These are phyloP conservation scores for Cryptotis parvus DNA, from an alignment of 2,113 vertebrate genomes.

Conservation along the genomic window DNA sequence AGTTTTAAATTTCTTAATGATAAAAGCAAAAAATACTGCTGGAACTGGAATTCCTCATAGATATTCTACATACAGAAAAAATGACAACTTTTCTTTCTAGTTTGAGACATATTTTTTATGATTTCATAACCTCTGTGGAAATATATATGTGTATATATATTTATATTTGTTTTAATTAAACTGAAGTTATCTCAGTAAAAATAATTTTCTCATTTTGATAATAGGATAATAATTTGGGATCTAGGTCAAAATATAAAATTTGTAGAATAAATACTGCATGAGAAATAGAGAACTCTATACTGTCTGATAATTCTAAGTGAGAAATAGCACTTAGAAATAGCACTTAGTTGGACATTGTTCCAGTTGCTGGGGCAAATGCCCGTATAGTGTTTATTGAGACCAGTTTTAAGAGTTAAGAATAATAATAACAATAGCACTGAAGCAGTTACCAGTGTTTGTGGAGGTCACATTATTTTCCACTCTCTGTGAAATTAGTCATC, in stretches of 20 bases:
- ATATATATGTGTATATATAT: conserved; percentile 59
- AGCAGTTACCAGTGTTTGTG: background rate
- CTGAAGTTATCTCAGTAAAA: background rate
- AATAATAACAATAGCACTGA: background rate
- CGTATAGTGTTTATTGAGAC: background rate
- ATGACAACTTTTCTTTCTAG: background rate
- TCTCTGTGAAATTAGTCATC: conserved; percentile 10
- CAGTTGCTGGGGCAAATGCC: background rate
- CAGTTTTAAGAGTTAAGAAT: conserved; percentile 56
- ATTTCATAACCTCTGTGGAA: conserved; percentile 46
- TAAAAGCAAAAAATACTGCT: background rate
- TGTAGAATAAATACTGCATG: background rate
- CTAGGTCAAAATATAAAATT: background rate
- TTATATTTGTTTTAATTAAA: conserved; percentile 58
- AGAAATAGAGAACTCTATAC: background rate
- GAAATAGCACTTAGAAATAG: background rate
- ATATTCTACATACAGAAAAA: conserved; percentile 16
- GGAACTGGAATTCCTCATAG: background rate
- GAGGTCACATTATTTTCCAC: background rate
- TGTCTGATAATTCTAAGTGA: background rate
- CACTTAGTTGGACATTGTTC: too few relatives aligned
- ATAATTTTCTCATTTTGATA: background rate
- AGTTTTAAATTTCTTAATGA: background rate
- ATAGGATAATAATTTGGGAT: background rate
- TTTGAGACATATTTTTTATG: conserved; percentile 58